A percentile compares a stretch with the other conserved stretches of the same genome.
Conservation (phyloP, 2,113 vertebrate genomes). For the Phylloscopus trochilus region DNA sequence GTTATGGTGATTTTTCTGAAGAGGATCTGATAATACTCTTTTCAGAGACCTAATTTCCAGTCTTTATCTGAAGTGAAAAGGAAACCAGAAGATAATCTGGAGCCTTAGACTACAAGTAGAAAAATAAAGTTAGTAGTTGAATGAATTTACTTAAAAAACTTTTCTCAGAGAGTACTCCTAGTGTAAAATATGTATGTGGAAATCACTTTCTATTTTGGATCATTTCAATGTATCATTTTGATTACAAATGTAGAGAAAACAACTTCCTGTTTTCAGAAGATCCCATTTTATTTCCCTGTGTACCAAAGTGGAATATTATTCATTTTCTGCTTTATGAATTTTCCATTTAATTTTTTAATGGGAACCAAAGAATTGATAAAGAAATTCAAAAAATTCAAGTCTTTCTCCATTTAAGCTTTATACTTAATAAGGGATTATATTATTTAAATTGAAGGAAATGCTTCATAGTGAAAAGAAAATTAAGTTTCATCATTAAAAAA, state of each 20-base stretch:
- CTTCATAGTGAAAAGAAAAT: neutral
- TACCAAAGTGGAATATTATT: neutral
- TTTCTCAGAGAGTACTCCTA: neutral
- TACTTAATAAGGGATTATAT: neutral
- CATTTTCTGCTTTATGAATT: neutral
- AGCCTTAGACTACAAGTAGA: neutral
- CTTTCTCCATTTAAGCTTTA: neutral
- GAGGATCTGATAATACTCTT: neutral
- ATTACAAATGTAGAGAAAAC: neutral
- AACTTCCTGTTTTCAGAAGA: neutral
- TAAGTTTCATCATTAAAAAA: neutral
- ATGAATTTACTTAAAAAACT: neutral
- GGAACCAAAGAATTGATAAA: neutral
- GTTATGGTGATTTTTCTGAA: neutral
- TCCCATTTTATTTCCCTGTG: neutral
- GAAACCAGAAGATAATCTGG: neutral
- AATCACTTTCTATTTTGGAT: neutral
- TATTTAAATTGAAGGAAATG: neutral
- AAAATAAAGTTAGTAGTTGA: neutral
- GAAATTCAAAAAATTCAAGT: neutral
- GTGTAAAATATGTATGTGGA: neutral
- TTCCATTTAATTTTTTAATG: neutral
- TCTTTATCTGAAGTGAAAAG: neutral
- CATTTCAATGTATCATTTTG: neutral
- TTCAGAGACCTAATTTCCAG: neutral